These are phyloP conservation scores for Neomonachus schauinslandi DNA, from an alignment of 2,113 vertebrate genomes.

Conservation along the genomic window DNA sequence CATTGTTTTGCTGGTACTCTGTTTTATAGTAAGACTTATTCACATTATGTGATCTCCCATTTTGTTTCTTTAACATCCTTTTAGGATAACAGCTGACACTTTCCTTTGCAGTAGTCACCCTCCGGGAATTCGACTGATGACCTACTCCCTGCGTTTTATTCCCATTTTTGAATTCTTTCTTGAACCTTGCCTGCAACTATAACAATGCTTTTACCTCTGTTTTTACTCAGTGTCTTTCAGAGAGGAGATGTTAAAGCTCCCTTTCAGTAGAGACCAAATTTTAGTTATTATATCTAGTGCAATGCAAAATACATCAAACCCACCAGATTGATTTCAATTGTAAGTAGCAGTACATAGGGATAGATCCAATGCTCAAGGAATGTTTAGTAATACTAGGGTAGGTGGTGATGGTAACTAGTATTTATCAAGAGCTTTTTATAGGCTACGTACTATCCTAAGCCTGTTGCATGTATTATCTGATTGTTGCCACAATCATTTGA, in stretches of 20 bases:
- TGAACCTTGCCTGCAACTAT: neutral
- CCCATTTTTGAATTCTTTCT: conserved; percentile 41
- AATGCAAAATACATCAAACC: neutral
- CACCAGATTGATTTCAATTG: neutral
- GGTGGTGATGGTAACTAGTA: conserved; percentile 1
- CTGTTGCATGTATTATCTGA: neutral
- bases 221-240: conserved; percentile 46
- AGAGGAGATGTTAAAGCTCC: conserved; percentile 1
- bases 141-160: neutral
- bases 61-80: conserved; percentile 33
- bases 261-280: neutral
- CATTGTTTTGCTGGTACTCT: conserved; percentile 19
- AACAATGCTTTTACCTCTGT: neutral
- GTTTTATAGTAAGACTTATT: neutral
- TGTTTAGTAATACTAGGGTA: neutral
- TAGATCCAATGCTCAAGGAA: neutral
- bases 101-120: neutral
- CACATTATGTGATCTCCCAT: neutral
- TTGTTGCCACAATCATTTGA: conserved; percentile 14
- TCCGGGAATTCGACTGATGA: neutral
- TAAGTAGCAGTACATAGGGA: neutral
- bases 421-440: conserved; percentile 21
- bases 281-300: neutral
- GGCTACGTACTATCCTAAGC: neutral
- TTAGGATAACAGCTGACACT: conserved; percentile 1